These are phyloP conservation scores for Cynopterus sphinx DNA, from an alignment of 2,797 vertebrate species.

Conservation along the genomic window DNA sequence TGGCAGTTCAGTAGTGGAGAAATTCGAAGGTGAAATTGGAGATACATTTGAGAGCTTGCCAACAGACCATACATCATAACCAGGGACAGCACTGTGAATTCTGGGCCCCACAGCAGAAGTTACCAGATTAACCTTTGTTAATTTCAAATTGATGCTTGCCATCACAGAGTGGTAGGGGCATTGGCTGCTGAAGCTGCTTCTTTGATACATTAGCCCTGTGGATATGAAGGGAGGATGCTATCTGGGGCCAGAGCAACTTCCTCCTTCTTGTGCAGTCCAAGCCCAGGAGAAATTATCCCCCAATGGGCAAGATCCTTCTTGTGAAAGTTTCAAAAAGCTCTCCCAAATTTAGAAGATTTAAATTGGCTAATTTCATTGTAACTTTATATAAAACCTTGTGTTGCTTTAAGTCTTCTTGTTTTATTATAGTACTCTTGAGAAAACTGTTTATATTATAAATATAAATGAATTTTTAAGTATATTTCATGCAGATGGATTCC, in stretches of 20 bases:
- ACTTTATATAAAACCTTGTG: not conserved
- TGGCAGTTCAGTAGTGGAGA: not conserved
- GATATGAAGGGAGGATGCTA: not conserved
- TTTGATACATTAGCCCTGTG: not conserved
- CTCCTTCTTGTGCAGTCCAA: not conserved
- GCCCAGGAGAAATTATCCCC: not conserved
- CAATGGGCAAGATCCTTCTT: not conserved
- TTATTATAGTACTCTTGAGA: constrained; percentile 10
- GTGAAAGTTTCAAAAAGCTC: not conserved
- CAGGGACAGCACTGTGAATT: not conserved
- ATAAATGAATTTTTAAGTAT: not conserved
- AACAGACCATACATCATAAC: not conserved
- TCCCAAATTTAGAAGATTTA: not conserved
- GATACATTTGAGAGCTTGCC: not conserved
- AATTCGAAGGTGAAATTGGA: not conserved
- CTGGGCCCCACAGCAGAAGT: not conserved
- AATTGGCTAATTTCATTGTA: not conserved
- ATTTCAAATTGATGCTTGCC: not conserved
- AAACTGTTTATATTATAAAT: constrained; percentile 42
- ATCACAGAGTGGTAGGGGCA: not conserved
- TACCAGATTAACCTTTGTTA: not conserved
- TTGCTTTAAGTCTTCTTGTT: constrained; percentile 37
- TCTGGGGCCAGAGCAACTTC: not conserved
- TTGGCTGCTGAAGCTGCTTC: not conserved
- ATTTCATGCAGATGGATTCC: not conserved